phyloP scores from a whole-genome alignment of 1,140 invertebrate species.

The Delia radicum region DNA sequence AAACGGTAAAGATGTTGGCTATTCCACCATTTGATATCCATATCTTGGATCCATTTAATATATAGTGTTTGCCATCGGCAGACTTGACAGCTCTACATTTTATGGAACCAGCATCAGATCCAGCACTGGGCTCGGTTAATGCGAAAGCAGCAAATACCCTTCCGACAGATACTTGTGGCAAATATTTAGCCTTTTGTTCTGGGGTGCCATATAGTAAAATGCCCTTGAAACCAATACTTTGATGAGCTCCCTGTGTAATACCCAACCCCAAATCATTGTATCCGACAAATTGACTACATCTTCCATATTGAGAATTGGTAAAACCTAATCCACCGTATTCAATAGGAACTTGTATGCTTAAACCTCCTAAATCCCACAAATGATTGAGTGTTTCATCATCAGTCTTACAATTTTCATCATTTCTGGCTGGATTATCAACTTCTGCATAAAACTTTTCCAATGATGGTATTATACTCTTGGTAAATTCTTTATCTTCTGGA shows the following conservation, averaged over 20 bases:
- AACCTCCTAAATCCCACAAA: conserved; percentile 89
- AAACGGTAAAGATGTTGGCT: conserved; percentile 98
- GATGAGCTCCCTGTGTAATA: conserved; percentile 85
- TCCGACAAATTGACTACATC: conserved; percentile 88
- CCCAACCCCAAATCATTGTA: conserved; percentile 87
- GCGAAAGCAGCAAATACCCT: conserved; percentile 90
- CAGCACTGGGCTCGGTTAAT: conserved; percentile 92
- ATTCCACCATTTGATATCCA: conserved; percentile 99
- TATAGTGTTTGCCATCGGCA: conserved; percentile 86
- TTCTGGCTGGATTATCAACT: conserved; percentile 74
- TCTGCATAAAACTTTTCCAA: conserved; percentile 84
- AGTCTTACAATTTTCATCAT: conserved; percentile 68
- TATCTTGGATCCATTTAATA: conserved; percentile 97
- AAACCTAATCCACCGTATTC: conserved; percentile 81
- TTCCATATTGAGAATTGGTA: conserved; percentile 90
- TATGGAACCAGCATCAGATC: conserved; percentile 89
- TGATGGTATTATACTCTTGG: conserved; percentile 82
- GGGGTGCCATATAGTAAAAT: conserved; percentile 88
- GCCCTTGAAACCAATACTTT: conserved; percentile 92
- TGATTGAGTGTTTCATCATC: conserved; percentile 70
- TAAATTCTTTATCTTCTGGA: conserved; percentile 82
- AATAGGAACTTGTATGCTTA: conserved; percentile 85
- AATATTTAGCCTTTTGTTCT: conserved; percentile 88
- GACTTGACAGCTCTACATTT: conserved; percentile 79
- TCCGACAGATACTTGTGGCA: conserved; percentile 83